Evolutionary conservation across 2,888 invertebrate genomes (phyloP).

Genomic region (Limnephilus lunatus): DNA sequence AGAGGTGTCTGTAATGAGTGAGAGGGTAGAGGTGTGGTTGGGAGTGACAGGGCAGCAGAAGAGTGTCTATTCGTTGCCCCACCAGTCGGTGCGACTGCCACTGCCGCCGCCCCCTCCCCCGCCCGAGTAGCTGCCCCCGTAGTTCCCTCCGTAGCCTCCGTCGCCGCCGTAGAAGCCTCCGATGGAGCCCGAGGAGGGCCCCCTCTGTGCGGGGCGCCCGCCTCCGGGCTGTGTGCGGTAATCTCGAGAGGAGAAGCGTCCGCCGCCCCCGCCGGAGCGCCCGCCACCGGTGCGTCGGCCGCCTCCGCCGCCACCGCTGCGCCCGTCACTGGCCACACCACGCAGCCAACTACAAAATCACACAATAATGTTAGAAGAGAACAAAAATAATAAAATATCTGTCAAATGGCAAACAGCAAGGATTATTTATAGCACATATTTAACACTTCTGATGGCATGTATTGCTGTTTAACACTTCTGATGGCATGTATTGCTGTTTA

Average conservation of each 20-base stretch:
- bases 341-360: slow-evolving; percentile 73
- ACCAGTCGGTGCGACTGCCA: slow-evolving; percentile 75
- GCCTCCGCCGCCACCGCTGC: slow-evolving; percentile 82
- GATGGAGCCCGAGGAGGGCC: slow-evolving; percentile 54
- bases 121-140: slow-evolving; percentile 71
- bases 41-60: slow-evolving; percentile 3
- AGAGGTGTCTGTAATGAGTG: background rate
- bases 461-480: no score
- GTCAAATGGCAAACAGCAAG: no score
- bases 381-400: background rate
- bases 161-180: slow-evolving; percentile 70
- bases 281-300: slow-evolving; percentile 75
- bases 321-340: slow-evolving; percentile 84
- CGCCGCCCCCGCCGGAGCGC: slow-evolving; percentile 76
- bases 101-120: slow-evolving; percentile 73
- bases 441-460: no score
- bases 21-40: background rate
- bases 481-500: no score
- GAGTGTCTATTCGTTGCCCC: slow-evolving; percentile 68
- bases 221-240: slow-evolving; percentile 74
- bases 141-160: slow-evolving; percentile 73
- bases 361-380: slow-evolving; percentile 3
- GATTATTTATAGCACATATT: no score
- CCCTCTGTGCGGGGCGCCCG: slow-evolving; percentile 55
- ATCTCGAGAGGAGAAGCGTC: slow-evolving; percentile 81